Evolutionary conservation across 2,888 invertebrate genomes (phyloP), one percentile per base, ranked within the genome.

Genomic region (Ditula angustiorana): DNA sequence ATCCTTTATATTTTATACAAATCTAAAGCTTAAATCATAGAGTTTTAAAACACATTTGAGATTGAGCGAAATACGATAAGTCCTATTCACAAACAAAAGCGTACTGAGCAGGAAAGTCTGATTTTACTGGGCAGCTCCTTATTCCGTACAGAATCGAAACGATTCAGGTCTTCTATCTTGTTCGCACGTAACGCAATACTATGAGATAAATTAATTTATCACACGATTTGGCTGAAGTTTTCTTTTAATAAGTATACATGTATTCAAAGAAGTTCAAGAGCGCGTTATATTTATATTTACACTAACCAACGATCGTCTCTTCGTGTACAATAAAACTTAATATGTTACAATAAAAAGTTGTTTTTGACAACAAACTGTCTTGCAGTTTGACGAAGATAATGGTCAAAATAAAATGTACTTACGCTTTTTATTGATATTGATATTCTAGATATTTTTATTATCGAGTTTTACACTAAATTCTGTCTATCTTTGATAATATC

Each of bases 61-160:
- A 46, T 23, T 28, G 7, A n/a, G 23, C 19, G 2, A 11, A 49
- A 50, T n/a, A 57, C 57, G 41, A 50, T 44, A 33, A 21, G 37
- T 24, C 26, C 19, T 16, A 24, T 13, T 21, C 50, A 52, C 50
- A 52, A 63, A 52, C 63, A 58, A 57, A 58, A 57, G 33, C 44
- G 13, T 33, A 63, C 63, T 63, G 37, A 61, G 19, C 28, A 49
- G 44, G 50, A 26, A 28, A 19, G 28, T 19, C 19, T 7, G 5
- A 13, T 26, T 10, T 16, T n/a, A 24, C 50, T 21, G 21, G 44
- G 13, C 23, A 13, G 35, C 30, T 8, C 3, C 35, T n/a, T 53
- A 57, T 47, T 47, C 47, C 0, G n/a, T 52, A 13, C 50, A 8
- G 24, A 26, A 44, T 58, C 57, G 50, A 58, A 35, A 13, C 50